A percentile compares a stretch with the other conserved stretches of the same genome.
Evolutionary conservation across 2,113 vertebrate genomes (phyloP).

Genomic region (Leucopsar rothschildi): DNA sequence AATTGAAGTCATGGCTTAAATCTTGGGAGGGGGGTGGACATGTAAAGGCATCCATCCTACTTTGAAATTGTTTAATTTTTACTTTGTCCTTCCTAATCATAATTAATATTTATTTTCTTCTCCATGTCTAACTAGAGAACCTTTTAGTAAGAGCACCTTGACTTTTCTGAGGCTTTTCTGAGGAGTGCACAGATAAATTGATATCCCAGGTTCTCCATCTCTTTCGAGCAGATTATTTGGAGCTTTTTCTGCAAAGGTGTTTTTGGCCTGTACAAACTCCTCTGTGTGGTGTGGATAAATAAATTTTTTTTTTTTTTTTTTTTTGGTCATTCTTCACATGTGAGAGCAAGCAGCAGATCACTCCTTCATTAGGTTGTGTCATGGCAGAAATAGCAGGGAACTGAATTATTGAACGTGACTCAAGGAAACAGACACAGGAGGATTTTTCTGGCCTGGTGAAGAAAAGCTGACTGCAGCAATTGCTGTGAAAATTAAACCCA

Average conservation of each 20-base stretch:
- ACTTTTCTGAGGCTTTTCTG: neutral
- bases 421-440: rapidly evolving
- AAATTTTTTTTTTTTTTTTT: neutral
- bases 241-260: neutral
- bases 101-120: neutral
- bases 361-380: neutral
- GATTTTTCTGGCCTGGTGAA: neutral
- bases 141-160: neutral
- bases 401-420: neutral
- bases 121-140: neutral
- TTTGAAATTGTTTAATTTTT: neutral
- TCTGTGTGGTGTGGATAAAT: neutral
- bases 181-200: neutral
- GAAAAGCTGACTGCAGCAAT: neutral
- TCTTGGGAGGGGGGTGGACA: neutral
- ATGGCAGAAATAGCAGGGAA: neutral
- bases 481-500: neutral
- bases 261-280: neutral
- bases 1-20: neutral
- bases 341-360: neutral
- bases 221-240: neutral
- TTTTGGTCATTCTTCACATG: neutral
- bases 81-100: neutral
- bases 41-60: neutral
- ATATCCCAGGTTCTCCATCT: neutral